Evolutionary conservation across 1,140 invertebrate species (phyloP).

Genomic region (Teleogryllus occipitalis): DNA sequence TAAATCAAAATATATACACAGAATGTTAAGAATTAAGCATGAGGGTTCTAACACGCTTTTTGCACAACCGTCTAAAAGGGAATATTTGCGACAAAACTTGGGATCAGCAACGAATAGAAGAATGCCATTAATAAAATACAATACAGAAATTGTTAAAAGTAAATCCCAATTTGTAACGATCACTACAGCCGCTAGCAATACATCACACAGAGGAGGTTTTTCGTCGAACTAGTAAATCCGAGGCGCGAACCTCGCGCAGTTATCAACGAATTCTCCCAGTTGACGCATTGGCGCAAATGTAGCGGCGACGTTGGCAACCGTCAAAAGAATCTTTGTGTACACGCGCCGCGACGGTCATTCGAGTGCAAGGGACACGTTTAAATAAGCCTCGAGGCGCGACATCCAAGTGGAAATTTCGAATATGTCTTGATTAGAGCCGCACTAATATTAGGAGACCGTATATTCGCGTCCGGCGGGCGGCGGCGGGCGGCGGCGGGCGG

Average conservation of each 20-base stretch:
- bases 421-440: not conserved
- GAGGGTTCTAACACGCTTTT: no score
- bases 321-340: not conserved
- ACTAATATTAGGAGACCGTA: not conserved
- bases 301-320: not conserved
- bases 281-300: not conserved
- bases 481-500: no score
- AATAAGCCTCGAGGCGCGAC: not conserved
- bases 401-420: not conserved
- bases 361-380: not conserved
- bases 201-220: not conserved
- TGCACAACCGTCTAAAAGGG: no score
- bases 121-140: no score
- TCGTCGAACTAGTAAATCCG: not conserved
- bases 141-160: no score
- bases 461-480: not conserved
- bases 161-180: no score
- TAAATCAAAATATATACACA: no score
- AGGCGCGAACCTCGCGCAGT: not conserved
- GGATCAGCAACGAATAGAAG: no score
- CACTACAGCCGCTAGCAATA: no score
- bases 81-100: no score
- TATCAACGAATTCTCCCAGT: not conserved
- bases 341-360: no score
- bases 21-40: no score